Evolutionary conservation across 2,797 vertebrate species (phyloP), one percentile per base, ranked within the genome.

Genomic region (Microtus agrestis): DNA sequence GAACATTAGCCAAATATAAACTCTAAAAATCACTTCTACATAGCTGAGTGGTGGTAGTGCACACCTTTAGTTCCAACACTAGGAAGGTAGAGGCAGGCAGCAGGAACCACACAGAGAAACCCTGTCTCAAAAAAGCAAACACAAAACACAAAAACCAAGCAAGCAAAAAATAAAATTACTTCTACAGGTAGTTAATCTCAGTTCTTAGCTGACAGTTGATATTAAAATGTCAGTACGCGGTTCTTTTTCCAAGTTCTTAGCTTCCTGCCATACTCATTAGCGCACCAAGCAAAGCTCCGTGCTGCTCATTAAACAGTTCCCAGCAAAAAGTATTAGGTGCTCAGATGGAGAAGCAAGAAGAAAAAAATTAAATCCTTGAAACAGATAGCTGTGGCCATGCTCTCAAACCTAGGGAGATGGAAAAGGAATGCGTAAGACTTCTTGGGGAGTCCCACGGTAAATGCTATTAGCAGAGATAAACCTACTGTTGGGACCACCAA

Each of bases 311-410:
- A 86, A 94, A 91, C 74, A 81, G 89, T 89, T 96, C 59, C 59
- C 74, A 92, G 85, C 85, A 77, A 95, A 61, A 93, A 81, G 79
- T 91, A 87, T 76, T 89, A 81, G 80, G 87, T 54, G 89, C 25
- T 94, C 37, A 81, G 10, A 37, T 31, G 11, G 40, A 92, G 74
- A 40, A 71, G 78, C 48, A 91, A 61, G 56, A 84, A 89, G 63
- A 46, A 61, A 91, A 73, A 73, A 93, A 59, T 67, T 23, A 61
- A 91, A 86, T 92, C 40, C 48, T 74, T 80, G 25, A 86, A 86
- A 91, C 85, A 92, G 71, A 79, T 87, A 56, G 73, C 43, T 80
- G 43, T 31, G 31, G 29, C n/a, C 87, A 56, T 79, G 82, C 29
- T 91, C 74, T 93, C 71, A 88, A 93, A 85, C 29, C 25, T 79